phyloP scores from a whole-genome alignment of 2,888 invertebrate genomes.

The Cerastis leucographa region DNA sequence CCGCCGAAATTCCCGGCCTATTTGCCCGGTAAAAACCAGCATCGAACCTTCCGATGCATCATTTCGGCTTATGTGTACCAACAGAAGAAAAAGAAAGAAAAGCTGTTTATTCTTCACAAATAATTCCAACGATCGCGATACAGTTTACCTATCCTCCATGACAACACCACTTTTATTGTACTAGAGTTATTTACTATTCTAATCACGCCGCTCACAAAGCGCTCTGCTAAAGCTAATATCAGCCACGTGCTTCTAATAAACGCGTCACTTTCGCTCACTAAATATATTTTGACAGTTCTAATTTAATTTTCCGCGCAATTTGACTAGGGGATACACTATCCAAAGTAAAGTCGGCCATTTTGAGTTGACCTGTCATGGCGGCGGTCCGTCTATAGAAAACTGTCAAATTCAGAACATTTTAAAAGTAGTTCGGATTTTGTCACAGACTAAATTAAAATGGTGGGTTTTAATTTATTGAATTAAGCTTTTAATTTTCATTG shows the following conservation, averaged over 20 bases:
- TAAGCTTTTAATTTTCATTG: conserved; percentile 54
- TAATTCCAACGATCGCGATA: background rate
- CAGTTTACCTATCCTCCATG: background rate
- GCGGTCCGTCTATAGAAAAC: background rate
- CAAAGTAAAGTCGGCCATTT: conserved; percentile 20
- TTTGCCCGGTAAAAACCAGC: background rate
- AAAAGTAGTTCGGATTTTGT: background rate
- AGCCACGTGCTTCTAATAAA: conserved; percentile 62
- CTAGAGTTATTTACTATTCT: conserved; percentile 22
- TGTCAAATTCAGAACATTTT: conserved; percentile 15
- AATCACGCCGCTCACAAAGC: conserved; percentile 29
- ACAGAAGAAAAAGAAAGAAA: background rate
- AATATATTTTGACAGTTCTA: conserved; percentile 75
- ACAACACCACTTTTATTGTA: background rate
- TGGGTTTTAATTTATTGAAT: conserved; percentile 24
- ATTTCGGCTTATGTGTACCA: background rate
- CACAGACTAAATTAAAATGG: conserved; percentile 11
- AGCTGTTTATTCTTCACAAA: background rate
- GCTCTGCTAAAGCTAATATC: conserved; percentile 49
- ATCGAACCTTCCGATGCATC: background rate
- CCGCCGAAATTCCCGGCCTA: background rate
- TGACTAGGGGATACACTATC: conserved; percentile 51
- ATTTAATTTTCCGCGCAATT: conserved; percentile 67
- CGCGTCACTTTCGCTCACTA: conserved; percentile 45
- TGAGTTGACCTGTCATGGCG: conserved; percentile 37